Evolutionary conservation across 2,797 vertebrate species (phyloP), one percentile per base, ranked within the genome.

Genomic region (Pipistrellus pygmaeus): DNA sequence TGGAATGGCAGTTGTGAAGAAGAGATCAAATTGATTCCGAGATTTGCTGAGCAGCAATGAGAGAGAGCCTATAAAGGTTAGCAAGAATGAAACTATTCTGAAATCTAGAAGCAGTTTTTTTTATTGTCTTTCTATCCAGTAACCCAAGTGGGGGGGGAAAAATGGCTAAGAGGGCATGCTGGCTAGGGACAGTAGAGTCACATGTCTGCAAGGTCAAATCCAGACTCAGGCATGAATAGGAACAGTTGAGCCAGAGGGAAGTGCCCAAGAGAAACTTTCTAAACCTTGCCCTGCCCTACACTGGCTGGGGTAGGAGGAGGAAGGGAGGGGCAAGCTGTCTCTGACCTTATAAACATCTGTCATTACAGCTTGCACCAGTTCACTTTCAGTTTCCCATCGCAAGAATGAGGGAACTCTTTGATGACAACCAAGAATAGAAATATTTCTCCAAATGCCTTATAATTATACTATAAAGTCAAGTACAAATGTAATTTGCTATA

Each of bases 391-490:
- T 94, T 85, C 35, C 20, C 27, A 53, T 23, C 44, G 1, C 8
- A 55, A 76, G n/a, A 86, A 82, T 13, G 48, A 75, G 17, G n/a
- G 10, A 51, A 14, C 2, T 80, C 25, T 86, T 75, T 60, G 51
- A 88, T 35, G 20, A 75, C 62, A 82, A 46, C 41, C 62, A 53
- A 87, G 44, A 72, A 72, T 10, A 89, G 46, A 83, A 78, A 7
- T 57, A 64, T 69, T 72, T 76, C 11, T 5, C 7, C 30, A 18
- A 41, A 73, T 64, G 32, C 27, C 57, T 51, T 80, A n/a, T 53
- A 64, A 94, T 41, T 53, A 82, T 66, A 85, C 44, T 12, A 55
- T 30, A 85, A 83, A 77, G 68, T 3, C 32, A 93, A 87, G 71
- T 38, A 12, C 35, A 82, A 83, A 71, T n/a, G 41, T 27, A 25